Evolutionary conservation across 2,797 vertebrate genomes (phyloP).

Genomic region (Gallinago nigripennis): DNA sequence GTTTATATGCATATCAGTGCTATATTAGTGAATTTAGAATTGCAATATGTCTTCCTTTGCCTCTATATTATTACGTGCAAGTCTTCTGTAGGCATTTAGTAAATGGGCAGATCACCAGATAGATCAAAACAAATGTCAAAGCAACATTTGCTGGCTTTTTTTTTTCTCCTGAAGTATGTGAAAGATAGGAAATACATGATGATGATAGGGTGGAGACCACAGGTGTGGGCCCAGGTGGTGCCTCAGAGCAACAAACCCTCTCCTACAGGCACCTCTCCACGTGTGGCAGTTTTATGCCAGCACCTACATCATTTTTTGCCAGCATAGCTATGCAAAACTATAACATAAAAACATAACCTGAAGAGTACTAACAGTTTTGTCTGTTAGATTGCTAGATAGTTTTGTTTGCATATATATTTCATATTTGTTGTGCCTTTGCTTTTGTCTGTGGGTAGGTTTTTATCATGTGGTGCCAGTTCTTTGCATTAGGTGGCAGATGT

Average conservation of each 20-base stretch:
- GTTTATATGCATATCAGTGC: neutral
- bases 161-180: neutral
- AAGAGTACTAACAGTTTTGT: neutral
- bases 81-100: neutral
- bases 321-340: neutral
- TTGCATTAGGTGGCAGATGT: neutral
- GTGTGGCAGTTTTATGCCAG: neutral
- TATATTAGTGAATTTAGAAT: neutral
- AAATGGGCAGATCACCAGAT: neutral
- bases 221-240: neutral
- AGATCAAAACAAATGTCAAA: neutral
- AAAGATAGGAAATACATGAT: neutral
- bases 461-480: neutral
- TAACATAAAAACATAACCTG: neutral
- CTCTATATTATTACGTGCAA: neutral
- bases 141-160: neutral
- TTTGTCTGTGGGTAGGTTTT: neutral
- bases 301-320: neutral
- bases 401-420: neutral
- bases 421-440: neutral
- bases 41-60: neutral
- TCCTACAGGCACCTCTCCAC: fast-evolving
- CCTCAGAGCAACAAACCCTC: neutral
- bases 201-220: neutral
- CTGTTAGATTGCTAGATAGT: neutral